These are phyloP conservation scores for Drosophila ficusphila DNA, from an alignment of 1,140 invertebrate species.

Conservation along the genomic window DNA sequence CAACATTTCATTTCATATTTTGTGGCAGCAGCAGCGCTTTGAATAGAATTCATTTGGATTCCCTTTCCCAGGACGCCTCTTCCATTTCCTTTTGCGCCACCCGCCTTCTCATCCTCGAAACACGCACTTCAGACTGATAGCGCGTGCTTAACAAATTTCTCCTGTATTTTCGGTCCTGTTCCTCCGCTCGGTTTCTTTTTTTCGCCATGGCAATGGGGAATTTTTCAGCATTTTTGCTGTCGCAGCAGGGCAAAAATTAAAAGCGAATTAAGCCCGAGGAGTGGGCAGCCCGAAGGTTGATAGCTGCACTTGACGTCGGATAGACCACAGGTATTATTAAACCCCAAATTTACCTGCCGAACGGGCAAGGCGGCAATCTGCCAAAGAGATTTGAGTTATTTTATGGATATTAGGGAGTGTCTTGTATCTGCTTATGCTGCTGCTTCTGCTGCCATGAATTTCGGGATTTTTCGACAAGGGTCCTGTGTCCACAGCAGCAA, in stretches of 20 bases:
- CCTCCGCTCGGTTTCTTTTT: conserved; percentile 16
- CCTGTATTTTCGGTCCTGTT: conserved; percentile 47
- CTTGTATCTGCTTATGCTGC: conserved; percentile 30
- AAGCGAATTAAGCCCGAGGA: conserved; percentile 66
- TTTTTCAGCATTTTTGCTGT: conserved; percentile 59
- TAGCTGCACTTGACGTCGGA: conserved; percentile 16
- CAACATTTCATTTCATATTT: conserved; percentile 77
- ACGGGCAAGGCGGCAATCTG: conserved; percentile 17
- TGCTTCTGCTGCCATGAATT: background rate
- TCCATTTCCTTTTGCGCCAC: conserved; percentile 2
- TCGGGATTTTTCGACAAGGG: background rate
- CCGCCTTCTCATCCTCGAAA: conserved; percentile 6
- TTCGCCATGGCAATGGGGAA: conserved; percentile 49
- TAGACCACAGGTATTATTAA: conserved; percentile 27
- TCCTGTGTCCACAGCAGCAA: background rate
- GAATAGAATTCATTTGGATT: conserved; percentile 73
- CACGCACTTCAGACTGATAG: conserved; percentile 57
- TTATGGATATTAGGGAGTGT: conserved; percentile 59
- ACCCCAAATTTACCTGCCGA: conserved; percentile 27
- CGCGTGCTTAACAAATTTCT: conserved; percentile 69
- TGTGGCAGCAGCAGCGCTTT: conserved; percentile 50
- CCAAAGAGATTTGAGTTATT: conserved; percentile 57
- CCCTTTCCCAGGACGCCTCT: conserved; percentile 21
- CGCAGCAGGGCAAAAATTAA: conserved; percentile 65
- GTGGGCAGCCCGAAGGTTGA: background rate